Evolutionary conservation across 2,888 invertebrate genomes (phyloP), one percentile per base, ranked within the genome.

Genomic region (Eulithis prunata): DNA sequence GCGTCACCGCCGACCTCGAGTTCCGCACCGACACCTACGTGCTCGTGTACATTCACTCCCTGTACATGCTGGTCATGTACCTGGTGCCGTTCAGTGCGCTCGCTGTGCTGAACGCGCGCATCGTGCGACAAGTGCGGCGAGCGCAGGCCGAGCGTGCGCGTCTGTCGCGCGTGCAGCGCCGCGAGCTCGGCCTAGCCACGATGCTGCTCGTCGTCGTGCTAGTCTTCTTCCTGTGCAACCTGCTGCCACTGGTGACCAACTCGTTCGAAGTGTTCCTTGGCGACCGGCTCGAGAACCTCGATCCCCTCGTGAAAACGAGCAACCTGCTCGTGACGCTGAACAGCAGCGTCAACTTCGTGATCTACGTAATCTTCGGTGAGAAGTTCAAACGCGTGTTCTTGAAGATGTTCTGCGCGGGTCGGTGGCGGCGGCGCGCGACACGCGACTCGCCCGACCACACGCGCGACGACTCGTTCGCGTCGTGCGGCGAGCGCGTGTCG

Each of bases 321-420:
- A 99, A 99, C 90, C 95, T 99, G 63, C 94, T 99, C 71, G 98
- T 99, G 64, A 99, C 98, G 71, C 96, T 99, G 85, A 99, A 99
- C 93, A 98, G 98, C 82, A 98, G 98, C 83, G 97, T 99, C 70
- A 99, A 99, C 91, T 99, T 99, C 87, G 96, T 99, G 73, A 98
- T 99, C 78, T 99, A 99, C 93, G 98, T 99, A 73, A 98, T 98
- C 74, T 99, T 99, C 87, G 99, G 99, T 1, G 98, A 99, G 86
- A 99, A 99, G 87, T 99, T 99, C 92, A 97, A 98, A 84, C 94
- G 97, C 69, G 95, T 98, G 72, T 97, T 98, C 87, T 90, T 97
- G 74, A 94, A 96, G 87, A 94, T 96, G 87, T 97, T 97, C 92
- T 97, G 97, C 88, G 95, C 95, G 76, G 90, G 94, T 54, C 90